phyloP scores from a whole-genome alignment of 2,113 vertebrate genomes.

The Prunella fulvescens region DNA sequence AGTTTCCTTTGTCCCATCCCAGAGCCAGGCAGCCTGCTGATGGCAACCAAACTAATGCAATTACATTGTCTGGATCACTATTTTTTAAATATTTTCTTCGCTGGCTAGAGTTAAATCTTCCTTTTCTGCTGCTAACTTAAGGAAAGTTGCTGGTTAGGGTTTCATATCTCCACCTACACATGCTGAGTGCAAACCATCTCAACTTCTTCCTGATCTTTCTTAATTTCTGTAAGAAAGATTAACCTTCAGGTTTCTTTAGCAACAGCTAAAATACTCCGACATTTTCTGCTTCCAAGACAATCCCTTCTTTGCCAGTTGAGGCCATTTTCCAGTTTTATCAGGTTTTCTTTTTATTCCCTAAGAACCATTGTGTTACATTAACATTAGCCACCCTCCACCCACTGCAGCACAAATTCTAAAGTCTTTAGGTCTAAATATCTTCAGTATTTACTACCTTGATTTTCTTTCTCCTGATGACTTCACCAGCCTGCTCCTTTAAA shows the following conservation, averaged over 20 bases:
- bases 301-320: background rate
- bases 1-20: background rate
- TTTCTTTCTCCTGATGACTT: background rate
- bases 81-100: background rate
- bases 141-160: background rate
- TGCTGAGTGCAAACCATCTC: background rate
- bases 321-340: background rate
- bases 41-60: background rate
- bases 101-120: background rate
- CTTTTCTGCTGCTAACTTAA: background rate
- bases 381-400: rapidly evolving
- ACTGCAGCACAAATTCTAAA: background rate
- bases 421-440: background rate
- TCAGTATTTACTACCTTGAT: background rate
- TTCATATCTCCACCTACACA: background rate
- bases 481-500: background rate
- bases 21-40: background rate
- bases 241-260: background rate
- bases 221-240: background rate
- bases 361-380: background rate
- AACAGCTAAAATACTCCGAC: background rate
- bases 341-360: background rate
- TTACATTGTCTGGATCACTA: background rate
- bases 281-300: background rate
- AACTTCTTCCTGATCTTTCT: background rate